Evolutionary conservation across 2,113 vertebrate species (phyloP).

Genomic region (Cranoglanis bouderius): DNA sequence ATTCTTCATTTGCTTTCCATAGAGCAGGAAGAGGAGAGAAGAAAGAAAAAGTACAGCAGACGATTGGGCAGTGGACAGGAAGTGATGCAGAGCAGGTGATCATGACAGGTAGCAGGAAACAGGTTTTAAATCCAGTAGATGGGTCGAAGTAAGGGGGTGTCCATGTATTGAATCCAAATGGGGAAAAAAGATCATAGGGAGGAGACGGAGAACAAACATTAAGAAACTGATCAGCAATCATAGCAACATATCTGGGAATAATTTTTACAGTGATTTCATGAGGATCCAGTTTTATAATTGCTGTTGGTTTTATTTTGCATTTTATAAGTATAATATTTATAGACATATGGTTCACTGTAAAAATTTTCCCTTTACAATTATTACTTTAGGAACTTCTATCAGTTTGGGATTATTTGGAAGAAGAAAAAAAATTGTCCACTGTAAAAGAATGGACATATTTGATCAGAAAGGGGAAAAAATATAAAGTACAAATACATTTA

Average conservation of each 20-base stretch:
- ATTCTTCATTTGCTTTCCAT: conserved; percentile 98
- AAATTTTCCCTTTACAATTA: neutral
- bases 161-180: conserved; percentile 80
- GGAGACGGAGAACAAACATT: conserved; percentile 76
- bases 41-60: conserved; percentile 70
- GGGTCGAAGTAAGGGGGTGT: conserved; percentile 69
- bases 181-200: conserved; percentile 76
- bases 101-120: conserved; percentile 79
- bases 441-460: neutral
- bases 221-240: conserved; percentile 70
- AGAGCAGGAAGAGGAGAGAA: conserved; percentile 79
- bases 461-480: neutral
- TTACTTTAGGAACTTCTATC: neutral
- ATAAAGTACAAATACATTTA: neutral
- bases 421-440: neutral
- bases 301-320: neutral
- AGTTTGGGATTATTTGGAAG: neutral
- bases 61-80: conserved; percentile 75
- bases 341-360: neutral
- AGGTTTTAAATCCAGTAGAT: conserved; percentile 83
- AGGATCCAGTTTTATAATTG: neutral
- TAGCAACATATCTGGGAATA: conserved; percentile 38
- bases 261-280: conserved; percentile 34
- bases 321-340: neutral
- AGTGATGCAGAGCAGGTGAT: conserved; percentile 78